Evolutionary conservation across 2,888 invertebrate genomes (phyloP), one percentile per base, ranked within the genome.

Genomic region (Hirtodrosophila confusa): DNA sequence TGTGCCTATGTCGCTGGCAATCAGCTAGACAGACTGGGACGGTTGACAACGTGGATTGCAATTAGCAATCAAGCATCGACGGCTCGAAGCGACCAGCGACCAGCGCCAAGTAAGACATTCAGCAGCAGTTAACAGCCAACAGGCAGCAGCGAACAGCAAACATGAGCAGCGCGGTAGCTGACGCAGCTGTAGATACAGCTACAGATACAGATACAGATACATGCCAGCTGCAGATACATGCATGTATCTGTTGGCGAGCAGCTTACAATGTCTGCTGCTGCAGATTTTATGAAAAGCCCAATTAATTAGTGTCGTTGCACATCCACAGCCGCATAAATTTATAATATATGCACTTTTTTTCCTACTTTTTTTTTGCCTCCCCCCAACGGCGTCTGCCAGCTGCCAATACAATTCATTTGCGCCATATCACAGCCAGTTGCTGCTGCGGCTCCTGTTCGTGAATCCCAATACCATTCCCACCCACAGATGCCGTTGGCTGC

Each of bases 331-430:
- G 63, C 85, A 78, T 85, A 56, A 87, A 87, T 87, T 69, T 75
- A 75, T 85, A 75, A 80, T 70, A 70, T 56, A 72, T 84, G 65
- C 80, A 58, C 44, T 68, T 56, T 66, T 54, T 37, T 4, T 35
- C 23, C 45, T 5, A 3, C 33, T 33, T 35, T 17, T 17, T 17
- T 17, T 17, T 17, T 17, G 17, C 7, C 33, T n/a, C 40, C 9
- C 37, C 9, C 27, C 24, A 43, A 41, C 56, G 50, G 55, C 72
- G 78, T 75, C 83, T 82, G 82, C 83, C 76, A 69, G 71, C 77
- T 86, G 80, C 78, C 84, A 83, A 86, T 70, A 69, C 84, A 86
- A 86, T 88, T 86, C 84, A 82, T 86, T 88, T 85, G 69, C 87
- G 73, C 80, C 83, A 73, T 66, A 82, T 70, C 73, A 79, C 64